Evolutionary conservation across 2,888 invertebrate genomes (phyloP), one percentile per base, ranked within the genome.

Genomic region (Lobophora halterata): DNA sequence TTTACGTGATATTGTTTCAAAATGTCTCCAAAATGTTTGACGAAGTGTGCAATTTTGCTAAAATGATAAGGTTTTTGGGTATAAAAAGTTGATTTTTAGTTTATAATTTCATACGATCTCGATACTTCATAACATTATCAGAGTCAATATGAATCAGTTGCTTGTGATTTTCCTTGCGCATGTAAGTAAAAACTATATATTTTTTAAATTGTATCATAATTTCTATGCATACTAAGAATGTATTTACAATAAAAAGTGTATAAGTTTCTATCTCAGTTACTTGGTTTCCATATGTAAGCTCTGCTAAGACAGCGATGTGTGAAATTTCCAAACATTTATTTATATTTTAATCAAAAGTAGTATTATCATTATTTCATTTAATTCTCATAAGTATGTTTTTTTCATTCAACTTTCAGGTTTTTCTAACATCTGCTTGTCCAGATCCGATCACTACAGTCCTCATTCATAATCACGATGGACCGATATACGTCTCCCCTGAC

Each of bases 391-490:
- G n/a, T n/a, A n/a, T n/a, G n/a, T n/a, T n/a, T n/a, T 3, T 3
- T 14, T 3, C 14, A 6, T 17, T 6, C n/a, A 3, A 6, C 9
- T 26, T 30, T n/a, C 30, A 43, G 37, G 17, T 37, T 3, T 5
- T 33, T 13, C 18, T 12, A 17, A 19, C 20, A n/a, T 26, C 33
- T 1, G 66, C 64, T 0, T 62, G 60, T 6, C 47, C 58, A 0
- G 67, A 71, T 4, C 56, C 61, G 0, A 43, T 52, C 12, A 38
- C 71, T 0, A 62, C 60, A 5, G 61, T 79, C 0, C 68, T 72
- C 24, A 78, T 78, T 0, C 67, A 75, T 36, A 71, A 77, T 32
- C 70, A 68, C 31, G 79, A 80, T 0, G 71, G 70, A 0, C 77
- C 77, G 0, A 68, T 76, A 6, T 64, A 61, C 38, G 35, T 70